These are phyloP conservation scores for Watersipora subatra DNA, from an alignment of 1,140 invertebrate genomes.

Conservation along the genomic window DNA sequence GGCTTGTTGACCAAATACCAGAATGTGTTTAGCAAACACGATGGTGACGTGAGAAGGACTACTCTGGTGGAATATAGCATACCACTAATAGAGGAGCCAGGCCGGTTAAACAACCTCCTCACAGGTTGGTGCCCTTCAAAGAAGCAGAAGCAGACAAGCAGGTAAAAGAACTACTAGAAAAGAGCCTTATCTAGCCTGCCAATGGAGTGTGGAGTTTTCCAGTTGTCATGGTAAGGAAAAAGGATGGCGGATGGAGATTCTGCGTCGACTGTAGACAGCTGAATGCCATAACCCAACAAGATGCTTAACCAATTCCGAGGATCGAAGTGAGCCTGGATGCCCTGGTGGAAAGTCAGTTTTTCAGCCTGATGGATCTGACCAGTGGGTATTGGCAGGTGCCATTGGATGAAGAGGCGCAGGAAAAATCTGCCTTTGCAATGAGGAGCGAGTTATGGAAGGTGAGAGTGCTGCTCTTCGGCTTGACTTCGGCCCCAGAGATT, in stretches of 20 bases:
- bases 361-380: constrained; percentile 1
- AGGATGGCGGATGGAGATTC: constrained; percentile 26
- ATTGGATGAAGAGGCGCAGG: background rate
- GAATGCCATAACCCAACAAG: constrained; percentile 2
- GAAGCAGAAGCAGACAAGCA: constrained; percentile 6
- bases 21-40: constrained; percentile 5
- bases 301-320: constrained; percentile 6
- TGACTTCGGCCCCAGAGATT: constrained; percentile 12
- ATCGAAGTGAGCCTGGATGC: background rate
- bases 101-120: constrained; percentile 14
- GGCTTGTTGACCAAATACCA: constrained; percentile 5
- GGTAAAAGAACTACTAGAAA: background rate
- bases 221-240: constrained; percentile 43
- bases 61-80: constrained; percentile 19
- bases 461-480: constrained; percentile 13
- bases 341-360: background rate
- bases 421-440: constrained; percentile 5
- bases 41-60: constrained; percentile 14
- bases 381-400: constrained; percentile 2
- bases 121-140: constrained; percentile 1
- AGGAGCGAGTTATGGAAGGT: constrained; percentile 6
- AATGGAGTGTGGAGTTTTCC: constrained; percentile 40
- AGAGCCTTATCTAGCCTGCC: constrained; percentile 11
- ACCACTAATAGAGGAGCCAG: constrained; percentile 14
- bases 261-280: constrained; percentile 10